These are phyloP conservation scores for Drosophila rufa DNA, from an alignment of 1,140 invertebrate species.

Conservation along the genomic window DNA sequence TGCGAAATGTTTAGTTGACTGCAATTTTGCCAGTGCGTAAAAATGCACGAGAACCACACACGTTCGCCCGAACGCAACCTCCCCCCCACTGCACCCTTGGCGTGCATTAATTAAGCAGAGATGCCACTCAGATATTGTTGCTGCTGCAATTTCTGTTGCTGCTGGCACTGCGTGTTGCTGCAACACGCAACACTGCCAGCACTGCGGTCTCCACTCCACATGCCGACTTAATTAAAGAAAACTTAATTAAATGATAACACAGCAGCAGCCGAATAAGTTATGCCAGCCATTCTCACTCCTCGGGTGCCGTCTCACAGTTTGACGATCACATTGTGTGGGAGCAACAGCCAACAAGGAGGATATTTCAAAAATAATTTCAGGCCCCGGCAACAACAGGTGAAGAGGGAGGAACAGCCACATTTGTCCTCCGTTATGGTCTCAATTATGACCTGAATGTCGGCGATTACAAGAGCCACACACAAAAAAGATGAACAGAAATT, in stretches of 20 bases:
- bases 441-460: conserved; percentile 38
- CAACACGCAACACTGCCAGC: conserved; percentile 57
- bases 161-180: conserved; percentile 49
- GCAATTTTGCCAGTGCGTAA: conserved; percentile 33
- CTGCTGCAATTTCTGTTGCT: conserved; percentile 9
- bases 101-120: conserved; percentile 70
- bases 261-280: conserved; percentile 68
- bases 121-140: conserved; percentile 54
- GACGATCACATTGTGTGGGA: conserved; percentile 30
- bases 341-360: conserved; percentile 26
- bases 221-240: conserved; percentile 80
- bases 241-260: conserved; percentile 82
- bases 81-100: background rate
- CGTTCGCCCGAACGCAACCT: background rate
- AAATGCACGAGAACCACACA: conserved; percentile 33
- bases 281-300: conserved; percentile 60
- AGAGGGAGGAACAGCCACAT: conserved; percentile 1
- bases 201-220: conserved; percentile 48
- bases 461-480: conserved; percentile 17
- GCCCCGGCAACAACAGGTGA: conserved; percentile 27
- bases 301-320: conserved; percentile 27
- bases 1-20: conserved; percentile 34
- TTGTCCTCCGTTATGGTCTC: conserved; percentile 16
- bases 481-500: conserved; percentile 19
- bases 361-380: conserved; percentile 44